Conservation (phyloP, 2,888 invertebrate species). For the Patella ulyssiponensis region DNA sequence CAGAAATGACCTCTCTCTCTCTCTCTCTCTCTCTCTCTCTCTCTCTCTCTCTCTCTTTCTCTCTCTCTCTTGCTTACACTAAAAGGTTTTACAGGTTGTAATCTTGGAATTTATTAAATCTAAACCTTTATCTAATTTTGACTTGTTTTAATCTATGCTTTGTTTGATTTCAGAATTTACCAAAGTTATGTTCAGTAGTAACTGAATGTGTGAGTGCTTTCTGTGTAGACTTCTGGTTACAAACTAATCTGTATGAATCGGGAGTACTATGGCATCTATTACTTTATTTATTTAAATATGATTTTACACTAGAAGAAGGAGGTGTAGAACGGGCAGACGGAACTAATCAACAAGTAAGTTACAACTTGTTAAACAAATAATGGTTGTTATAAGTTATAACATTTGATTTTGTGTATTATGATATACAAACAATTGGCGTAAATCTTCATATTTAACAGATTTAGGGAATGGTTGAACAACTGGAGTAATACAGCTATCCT, state of each 20-base stretch:
- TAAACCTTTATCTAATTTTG: too few species aligned
- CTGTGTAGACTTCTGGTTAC: conserved; percentile 87
- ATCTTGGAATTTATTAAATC: too few species aligned
- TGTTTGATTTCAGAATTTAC: conserved; percentile 77
- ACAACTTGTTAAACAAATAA: not conserved
- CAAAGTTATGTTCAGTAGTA: conserved; percentile 87
- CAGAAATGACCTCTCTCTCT: too few species aligned
- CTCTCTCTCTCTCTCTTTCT: too few species aligned
- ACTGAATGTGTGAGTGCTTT: conserved; percentile 92
- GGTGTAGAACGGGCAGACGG: conserved; percentile 89
- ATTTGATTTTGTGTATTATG: too few species aligned
- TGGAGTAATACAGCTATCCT: too few species aligned
- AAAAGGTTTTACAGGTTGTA: too few species aligned
- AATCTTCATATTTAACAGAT: too few species aligned
- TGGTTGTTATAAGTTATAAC: not conserved
- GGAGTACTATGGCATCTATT: conserved; percentile 94
- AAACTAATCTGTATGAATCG: conserved; percentile 76
- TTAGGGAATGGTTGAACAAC: too few species aligned
- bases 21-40: too few species aligned
- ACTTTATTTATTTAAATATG: conserved; percentile 92
- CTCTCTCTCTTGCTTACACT: too few species aligned
- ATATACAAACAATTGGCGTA: too few species aligned
- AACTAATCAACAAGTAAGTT: conserved; percentile 82
- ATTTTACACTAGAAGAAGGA: conserved; percentile 96
- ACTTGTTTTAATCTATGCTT: not conserved